These are phyloP conservation scores for Drosophila sordidula DNA, from an alignment of 2,888 invertebrate species.

Conservation along the genomic window DNA sequence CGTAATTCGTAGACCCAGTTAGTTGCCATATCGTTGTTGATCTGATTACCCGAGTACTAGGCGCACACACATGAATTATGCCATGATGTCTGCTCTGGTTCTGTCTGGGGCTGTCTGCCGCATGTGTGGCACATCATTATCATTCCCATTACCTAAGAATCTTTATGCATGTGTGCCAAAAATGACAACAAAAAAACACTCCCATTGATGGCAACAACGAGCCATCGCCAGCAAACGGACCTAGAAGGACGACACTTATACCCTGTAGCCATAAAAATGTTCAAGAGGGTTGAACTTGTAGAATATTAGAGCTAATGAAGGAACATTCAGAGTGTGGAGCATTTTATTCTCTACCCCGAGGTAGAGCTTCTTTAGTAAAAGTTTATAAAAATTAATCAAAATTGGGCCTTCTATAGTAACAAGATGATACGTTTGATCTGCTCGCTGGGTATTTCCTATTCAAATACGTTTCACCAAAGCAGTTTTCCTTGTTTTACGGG, in stretches of 20 bases:
- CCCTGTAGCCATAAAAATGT: not conserved
- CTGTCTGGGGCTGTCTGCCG: constrained; percentile 5
- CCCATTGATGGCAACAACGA: not conserved
- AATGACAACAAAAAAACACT: constrained; percentile 29
- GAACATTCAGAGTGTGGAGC: not conserved
- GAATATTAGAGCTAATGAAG: not conserved
- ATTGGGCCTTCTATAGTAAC: not conserved
- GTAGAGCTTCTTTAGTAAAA: not conserved
- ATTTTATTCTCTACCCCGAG: not conserved
- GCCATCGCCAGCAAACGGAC: constrained; percentile 21
- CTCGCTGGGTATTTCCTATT: not conserved
- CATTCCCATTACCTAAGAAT: constrained; percentile 56
- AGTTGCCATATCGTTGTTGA: constrained; percentile 47
- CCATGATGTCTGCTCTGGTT: constrained; percentile 26
- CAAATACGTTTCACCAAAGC: not conserved
- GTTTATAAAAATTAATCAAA: not conserved
- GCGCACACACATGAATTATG: constrained; percentile 49
- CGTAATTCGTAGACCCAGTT: constrained; percentile 49
- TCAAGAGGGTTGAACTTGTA: not conserved
- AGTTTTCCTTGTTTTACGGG: constrained; percentile 43
- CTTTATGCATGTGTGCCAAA: constrained; percentile 46
- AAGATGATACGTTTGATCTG: not conserved
- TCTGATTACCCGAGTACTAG: constrained; percentile 62
- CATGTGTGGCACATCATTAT: constrained; percentile 68
- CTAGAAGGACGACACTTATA: constrained; percentile 25